These are phyloP conservation scores for Pterocles gutturalis DNA, from an alignment of 2,113 vertebrate species.

Conservation along the genomic window DNA sequence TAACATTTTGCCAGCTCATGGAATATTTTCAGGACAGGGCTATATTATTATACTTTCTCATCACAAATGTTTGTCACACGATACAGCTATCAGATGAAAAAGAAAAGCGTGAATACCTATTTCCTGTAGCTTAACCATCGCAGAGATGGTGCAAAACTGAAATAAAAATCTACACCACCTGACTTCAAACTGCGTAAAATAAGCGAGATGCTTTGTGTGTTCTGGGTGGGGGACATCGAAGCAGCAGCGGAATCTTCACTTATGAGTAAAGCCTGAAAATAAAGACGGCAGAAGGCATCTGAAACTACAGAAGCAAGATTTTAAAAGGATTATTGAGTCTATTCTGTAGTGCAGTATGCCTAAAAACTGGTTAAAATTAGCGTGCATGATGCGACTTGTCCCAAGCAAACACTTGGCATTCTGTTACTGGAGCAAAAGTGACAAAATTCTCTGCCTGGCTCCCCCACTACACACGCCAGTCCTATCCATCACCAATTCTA, in stretches of 20 bases:
- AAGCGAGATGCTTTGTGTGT: accelerated
- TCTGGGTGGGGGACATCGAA: background rate
- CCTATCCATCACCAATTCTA: background rate
- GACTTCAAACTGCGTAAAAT: background rate
- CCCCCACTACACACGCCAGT: background rate
- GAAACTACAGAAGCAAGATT: background rate
- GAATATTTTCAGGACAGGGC: background rate
- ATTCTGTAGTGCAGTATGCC: background rate
- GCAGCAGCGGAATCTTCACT: background rate
- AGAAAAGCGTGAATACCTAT: accelerated
- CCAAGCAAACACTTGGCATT: background rate
- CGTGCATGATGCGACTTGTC: accelerated
- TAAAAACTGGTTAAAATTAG: background rate
- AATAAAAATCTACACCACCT: background rate
- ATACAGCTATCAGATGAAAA: background rate
- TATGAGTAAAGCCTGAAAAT: background rate
- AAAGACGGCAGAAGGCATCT: background rate
- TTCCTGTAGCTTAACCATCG: background rate
- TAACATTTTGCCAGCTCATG: background rate
- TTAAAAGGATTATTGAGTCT: background rate
- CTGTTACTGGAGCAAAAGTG: background rate
- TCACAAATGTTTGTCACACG: background rate
- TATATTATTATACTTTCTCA: background rate
- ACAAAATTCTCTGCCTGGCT: background rate
- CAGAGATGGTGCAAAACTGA: background rate